phyloP scores from a whole-genome alignment of 2,113 vertebrate species.

The Corythaeola cristata region DNA sequence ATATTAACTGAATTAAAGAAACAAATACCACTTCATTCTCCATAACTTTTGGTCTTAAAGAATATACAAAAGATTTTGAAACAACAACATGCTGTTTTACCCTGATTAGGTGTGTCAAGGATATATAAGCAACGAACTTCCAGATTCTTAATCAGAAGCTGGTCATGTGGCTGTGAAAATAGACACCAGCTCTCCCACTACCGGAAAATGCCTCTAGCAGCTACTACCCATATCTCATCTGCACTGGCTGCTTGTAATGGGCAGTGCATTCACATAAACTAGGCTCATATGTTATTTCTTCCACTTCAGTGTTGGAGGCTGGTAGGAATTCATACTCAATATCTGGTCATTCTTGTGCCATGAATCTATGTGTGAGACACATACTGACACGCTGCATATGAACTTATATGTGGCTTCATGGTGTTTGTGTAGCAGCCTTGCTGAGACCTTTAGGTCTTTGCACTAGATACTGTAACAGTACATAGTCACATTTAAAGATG shows the following conservation, averaged over 20 bases:
- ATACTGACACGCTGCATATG: neutral
- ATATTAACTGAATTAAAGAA: neutral
- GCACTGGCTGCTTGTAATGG: fast-evolving
- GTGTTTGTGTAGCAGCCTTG: neutral
- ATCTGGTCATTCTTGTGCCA: neutral
- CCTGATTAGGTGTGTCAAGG: neutral
- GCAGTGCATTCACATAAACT: neutral
- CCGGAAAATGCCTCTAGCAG: neutral
- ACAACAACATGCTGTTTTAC: neutral
- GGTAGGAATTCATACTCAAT: neutral
- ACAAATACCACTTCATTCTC: neutral
- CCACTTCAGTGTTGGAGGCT: neutral
- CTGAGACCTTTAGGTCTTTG: neutral
- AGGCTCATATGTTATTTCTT: neutral
- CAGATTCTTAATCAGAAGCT: neutral
- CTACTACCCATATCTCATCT: neutral
- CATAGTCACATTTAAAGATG: neutral
- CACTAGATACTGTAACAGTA: neutral
- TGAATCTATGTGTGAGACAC: neutral
- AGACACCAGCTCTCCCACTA: neutral
- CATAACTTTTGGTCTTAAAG: neutral
- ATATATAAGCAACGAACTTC: neutral
- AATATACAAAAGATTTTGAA: neutral
- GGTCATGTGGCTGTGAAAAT: neutral
- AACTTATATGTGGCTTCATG: neutral